Evolutionary conservation across 2,888 invertebrate genomes (phyloP).

Genomic region (Arrhopalites spinosus): DNA sequence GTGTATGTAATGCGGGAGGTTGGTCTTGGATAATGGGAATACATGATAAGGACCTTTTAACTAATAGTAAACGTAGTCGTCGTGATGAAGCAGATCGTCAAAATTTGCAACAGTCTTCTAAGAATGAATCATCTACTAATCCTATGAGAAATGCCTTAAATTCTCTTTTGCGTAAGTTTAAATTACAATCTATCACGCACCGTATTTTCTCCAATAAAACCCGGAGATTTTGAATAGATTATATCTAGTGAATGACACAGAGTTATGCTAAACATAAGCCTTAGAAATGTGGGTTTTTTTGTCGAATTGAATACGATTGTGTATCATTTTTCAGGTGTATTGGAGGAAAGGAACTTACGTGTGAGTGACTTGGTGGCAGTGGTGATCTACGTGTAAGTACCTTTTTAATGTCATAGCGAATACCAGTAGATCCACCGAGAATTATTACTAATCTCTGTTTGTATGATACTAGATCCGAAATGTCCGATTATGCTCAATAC

Average conservation of each 20-base stretch:
- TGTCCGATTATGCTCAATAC: conserved; percentile 76
- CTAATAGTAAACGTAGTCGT: neutral
- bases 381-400: conserved; percentile 72
- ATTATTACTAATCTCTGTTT: too few relatives aligned
- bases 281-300: too few relatives aligned
- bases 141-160: conserved; percentile 50
- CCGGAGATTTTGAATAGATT: too few relatives aligned
- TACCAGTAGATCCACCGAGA: too few relatives aligned
- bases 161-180: conserved; percentile 48
- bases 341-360: conserved; percentile 63
- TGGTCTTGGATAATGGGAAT: conserved; percentile 86
- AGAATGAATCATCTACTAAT: conserved; percentile 27
- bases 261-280: too few relatives aligned
- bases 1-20: conserved; percentile 72
- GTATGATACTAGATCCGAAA: conserved; percentile 64
- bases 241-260: too few relatives aligned
- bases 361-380: conserved; percentile 77
- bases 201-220: too few relatives aligned
- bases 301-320: too few relatives aligned
- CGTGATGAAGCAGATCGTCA: conserved; percentile 57
- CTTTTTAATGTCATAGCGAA: too few relatives aligned
- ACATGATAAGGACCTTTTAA: conserved; percentile 68
- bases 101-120: conserved; percentile 65
- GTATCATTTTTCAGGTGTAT: conserved; percentile 65
- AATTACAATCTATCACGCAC: too few relatives aligned